Conservation (phyloP, 2,888 invertebrate species). For the Cryptocheilus praepositus region DNA sequence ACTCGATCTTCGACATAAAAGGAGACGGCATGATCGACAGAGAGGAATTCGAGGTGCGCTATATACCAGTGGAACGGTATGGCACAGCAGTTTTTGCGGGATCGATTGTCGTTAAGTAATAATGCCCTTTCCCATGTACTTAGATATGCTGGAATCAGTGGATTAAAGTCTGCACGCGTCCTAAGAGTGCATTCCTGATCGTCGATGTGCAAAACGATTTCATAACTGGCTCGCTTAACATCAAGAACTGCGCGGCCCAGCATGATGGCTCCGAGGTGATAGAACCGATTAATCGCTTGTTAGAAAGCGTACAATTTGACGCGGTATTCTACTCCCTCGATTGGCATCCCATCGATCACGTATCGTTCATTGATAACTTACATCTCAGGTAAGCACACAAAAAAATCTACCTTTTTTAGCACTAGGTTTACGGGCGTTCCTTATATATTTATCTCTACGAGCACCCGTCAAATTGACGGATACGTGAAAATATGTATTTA, state of each 20-base stretch:
- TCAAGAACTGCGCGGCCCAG: constrained; percentile 94
- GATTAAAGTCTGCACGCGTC: constrained; percentile 87
- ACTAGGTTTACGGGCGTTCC: no score
- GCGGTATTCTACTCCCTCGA: constrained; percentile 94
- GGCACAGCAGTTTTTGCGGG: neutral
- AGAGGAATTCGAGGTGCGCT: constrained; percentile 83
- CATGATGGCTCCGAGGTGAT: constrained; percentile 94
- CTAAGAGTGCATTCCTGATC: constrained; percentile 91
- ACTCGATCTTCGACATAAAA: constrained; percentile 88
- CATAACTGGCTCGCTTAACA: constrained; percentile 94
- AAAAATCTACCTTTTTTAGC: no score
- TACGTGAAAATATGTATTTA: no score
- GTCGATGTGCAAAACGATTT: constrained; percentile 99
- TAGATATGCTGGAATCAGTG: constrained; percentile 91
- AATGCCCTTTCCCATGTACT: neutral
- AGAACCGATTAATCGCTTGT: constrained; percentile 90
- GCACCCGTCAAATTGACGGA: no score
- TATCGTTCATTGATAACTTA: constrained; percentile 97
- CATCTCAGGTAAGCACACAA: constrained; percentile 68
- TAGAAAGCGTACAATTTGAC: constrained; percentile 89
- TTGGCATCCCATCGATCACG: constrained; percentile 98
- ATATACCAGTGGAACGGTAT: neutral
- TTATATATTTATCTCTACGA: no score
- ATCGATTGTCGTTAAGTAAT: neutral
- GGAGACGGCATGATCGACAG: constrained; percentile 86